Evolutionary conservation across 1,140 invertebrate genomes (phyloP), one percentile per base, ranked within the genome.

Genomic region (Zaprionus davidi): DNA sequence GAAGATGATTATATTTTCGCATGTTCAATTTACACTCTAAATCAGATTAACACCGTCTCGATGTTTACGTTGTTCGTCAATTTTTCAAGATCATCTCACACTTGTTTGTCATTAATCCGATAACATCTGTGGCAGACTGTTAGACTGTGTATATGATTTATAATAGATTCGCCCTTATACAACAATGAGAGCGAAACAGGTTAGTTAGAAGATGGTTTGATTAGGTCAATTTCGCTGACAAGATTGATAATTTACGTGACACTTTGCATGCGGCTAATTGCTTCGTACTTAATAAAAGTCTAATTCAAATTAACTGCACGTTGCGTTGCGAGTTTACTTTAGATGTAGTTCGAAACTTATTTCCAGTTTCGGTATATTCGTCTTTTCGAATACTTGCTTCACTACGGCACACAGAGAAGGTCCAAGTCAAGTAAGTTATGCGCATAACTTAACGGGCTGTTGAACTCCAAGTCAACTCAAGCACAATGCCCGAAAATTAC

Each of bases 361-460:
- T n/a, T 26, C 7, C 36, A 38, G 60, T 4, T 22, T 36, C 56
- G 20, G 20, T 20, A 20, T 20, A 20, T 20, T 20, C 20, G 20
- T 20, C 20, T 20, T 38, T 51, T 70, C 26, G 17, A 72, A 66
- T 79, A 76, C 49, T 65, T 76, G 20, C 24, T 31, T 67, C n/a
- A 17, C 13, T 44, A 60, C 13, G 59, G 71, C 58, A 59, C 62
- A 57, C 66, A 67, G 69, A 59, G 63, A 71, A 80, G 44, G 41
- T 64, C 31, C 20, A 64, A 22, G 34, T 13, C 60, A 11, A 34
- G 22, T 44, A 79, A 76, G 53, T 59, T 81, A 87, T 87, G 83
- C 81, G 78, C 83, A 87, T 84, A 83, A 76, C 68, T 88, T 84
- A 56, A 72, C 80, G 78, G 83, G 71, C 68, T 88, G 84, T 81